phyloP scores from a whole-genome alignment of 1,140 invertebrate genomes.

The Drosophila tristis region DNA sequence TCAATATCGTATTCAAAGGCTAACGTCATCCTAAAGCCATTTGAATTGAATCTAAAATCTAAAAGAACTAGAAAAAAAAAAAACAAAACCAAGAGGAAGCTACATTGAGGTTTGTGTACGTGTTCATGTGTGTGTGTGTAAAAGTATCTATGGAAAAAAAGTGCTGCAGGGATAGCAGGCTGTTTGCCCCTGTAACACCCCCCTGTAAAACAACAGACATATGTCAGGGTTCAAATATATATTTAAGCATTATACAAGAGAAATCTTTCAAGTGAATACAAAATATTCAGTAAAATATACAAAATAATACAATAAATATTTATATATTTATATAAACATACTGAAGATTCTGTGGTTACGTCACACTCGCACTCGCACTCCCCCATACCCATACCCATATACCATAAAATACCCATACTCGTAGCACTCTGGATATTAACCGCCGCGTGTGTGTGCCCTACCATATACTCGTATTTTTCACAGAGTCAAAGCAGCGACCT shows the following conservation, averaged over 20 bases:
- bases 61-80: slow-evolving; percentile 29
- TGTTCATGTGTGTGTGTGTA: slow-evolving; percentile 25
- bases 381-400: no score
- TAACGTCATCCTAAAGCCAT: slow-evolving; percentile 70
- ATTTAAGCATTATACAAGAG: background rate
- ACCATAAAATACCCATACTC: no score
- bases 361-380: no score
- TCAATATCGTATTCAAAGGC: slow-evolving; percentile 41
- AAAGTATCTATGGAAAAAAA: slow-evolving; percentile 31
- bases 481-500: slow-evolving; percentile 81
- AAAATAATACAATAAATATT: no score
- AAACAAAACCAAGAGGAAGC: slow-evolving; percentile 28
- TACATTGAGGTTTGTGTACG: slow-evolving; percentile 27
- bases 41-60: slow-evolving; percentile 43
- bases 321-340: no score
- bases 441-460: no score
- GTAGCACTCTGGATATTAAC: no score
- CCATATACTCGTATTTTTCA: slow-evolving; percentile 11
- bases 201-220: slow-evolving; percentile 19
- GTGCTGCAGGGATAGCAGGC: slow-evolving; percentile 32
- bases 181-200: slow-evolving; percentile 13
- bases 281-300: no score
- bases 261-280: no score
- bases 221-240: slow-evolving; percentile 62
- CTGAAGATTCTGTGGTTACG: no score